Percentiles rank a stretch among this genome's conserved stretches.
phyloP scores from a whole-genome alignment of 35 echinoderm and acorn worm species.

The Acanthaster planci region DNA sequence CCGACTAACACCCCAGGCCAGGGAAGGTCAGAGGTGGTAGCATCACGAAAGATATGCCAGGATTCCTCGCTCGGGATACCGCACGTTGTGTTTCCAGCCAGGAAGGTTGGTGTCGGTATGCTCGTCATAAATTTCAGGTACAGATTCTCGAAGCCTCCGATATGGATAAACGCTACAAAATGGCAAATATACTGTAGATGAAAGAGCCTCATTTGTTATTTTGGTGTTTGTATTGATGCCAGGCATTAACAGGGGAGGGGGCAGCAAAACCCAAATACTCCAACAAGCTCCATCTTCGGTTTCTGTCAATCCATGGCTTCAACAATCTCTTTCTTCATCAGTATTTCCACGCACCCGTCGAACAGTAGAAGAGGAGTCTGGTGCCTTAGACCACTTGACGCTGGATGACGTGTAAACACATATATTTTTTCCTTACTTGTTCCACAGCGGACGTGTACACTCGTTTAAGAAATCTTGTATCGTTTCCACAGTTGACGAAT shows the following conservation, averaged over 20 bases:
- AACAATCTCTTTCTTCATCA: too few relatives aligned
- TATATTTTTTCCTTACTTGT: too few relatives aligned
- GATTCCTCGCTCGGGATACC: slow-evolving; percentile 71
- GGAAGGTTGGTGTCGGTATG: slow-evolving; percentile 66
- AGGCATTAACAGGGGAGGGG: neutral
- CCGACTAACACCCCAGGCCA: slow-evolving; percentile 97
- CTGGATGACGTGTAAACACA: too few relatives aligned
- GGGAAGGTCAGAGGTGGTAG: slow-evolving; percentile 59
- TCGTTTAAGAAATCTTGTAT: too few relatives aligned
- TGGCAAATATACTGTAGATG: neutral
- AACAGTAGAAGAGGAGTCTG: too few relatives aligned
- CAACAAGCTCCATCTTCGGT: too few relatives aligned
- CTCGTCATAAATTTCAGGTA: slow-evolving; percentile 72
- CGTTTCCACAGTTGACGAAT: too few relatives aligned
- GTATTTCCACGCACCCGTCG: too few relatives aligned
- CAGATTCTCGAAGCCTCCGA: slow-evolving; percentile 58
- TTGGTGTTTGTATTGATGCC: neutral
- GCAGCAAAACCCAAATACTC: too few relatives aligned
- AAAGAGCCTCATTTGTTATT: neutral
- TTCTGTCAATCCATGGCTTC: too few relatives aligned
- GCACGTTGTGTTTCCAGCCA: slow-evolving; percentile 57
- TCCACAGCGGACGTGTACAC: too few relatives aligned
- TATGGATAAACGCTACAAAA: slow-evolving; percentile 44
- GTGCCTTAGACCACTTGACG: too few relatives aligned
- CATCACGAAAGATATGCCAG: slow-evolving; percentile 85